Evolutionary conservation across 2,888 invertebrate species (phyloP).

Genomic region (Drosophila mimetica): DNA sequence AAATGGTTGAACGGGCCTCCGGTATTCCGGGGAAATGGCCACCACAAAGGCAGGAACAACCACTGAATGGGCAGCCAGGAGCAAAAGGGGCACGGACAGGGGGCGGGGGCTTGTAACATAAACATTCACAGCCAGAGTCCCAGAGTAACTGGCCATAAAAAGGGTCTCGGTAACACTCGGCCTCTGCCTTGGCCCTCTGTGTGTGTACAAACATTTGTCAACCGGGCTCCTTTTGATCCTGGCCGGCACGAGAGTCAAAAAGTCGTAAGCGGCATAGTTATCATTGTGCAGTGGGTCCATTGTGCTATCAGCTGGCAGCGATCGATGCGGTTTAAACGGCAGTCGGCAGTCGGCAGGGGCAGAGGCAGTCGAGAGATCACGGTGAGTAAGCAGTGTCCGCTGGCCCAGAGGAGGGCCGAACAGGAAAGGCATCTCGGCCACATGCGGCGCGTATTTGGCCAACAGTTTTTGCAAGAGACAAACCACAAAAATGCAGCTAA

Average conservation of each 20-base stretch:
- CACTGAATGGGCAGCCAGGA: slow-evolving; percentile 55
- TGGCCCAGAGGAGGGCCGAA: slow-evolving; percentile 12
- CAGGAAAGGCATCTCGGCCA: slow-evolving; percentile 45
- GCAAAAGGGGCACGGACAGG: slow-evolving; percentile 53
- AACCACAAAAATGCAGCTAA: slow-evolving; percentile 64
- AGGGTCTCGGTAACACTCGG: slow-evolving; percentile 24
- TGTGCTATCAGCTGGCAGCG: slow-evolving; percentile 76
- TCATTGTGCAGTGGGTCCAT: slow-evolving; percentile 66
- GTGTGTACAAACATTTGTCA: slow-evolving; percentile 77
- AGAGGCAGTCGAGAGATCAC: slow-evolving; percentile 49
- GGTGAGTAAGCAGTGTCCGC: slow-evolving; percentile 45
- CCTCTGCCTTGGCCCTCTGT: slow-evolving; percentile 4
- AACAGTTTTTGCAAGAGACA: slow-evolving; percentile 65
- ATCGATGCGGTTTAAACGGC: slow-evolving; percentile 73
- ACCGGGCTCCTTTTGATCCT: slow-evolving; percentile 77
- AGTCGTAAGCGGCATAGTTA: slow-evolving; percentile 76
- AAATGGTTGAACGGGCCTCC: slow-evolving; percentile 58
- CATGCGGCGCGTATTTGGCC: slow-evolving; percentile 74
- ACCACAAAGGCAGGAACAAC: slow-evolving; percentile 57
- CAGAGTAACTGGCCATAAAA: slow-evolving; percentile 12
- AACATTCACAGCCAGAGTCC: slow-evolving; percentile 65
- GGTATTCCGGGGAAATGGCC: slow-evolving; percentile 74
- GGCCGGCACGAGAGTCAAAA: slow-evolving; percentile 65
- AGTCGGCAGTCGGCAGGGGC: too few species aligned
- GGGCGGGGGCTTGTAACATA: slow-evolving; percentile 70